Conservation (phyloP, 2,113 vertebrate genomes). For the Kobus ellipsiprymnus region DNA sequence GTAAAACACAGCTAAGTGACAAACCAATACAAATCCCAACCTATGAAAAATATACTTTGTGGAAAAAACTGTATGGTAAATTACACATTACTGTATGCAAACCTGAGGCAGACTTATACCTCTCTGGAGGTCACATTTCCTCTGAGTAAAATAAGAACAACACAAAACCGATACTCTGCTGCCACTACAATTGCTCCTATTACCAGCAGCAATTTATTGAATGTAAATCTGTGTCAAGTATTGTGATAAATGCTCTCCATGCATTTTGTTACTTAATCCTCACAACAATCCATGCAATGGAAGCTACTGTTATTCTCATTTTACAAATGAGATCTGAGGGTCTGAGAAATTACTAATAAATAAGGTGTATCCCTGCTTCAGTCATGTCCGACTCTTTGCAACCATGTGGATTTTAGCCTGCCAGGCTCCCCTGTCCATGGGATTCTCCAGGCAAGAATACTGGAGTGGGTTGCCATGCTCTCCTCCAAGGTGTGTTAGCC, state of each 20-base stretch:
- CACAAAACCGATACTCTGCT: background rate
- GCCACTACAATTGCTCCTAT: background rate
- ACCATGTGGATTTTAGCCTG: background rate
- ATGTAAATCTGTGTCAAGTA: fast-evolving
- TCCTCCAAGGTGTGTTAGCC: background rate
- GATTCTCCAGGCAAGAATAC: background rate
- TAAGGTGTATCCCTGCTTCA: background rate
- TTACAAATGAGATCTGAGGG: background rate
- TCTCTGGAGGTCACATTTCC: background rate
- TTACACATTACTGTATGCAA: background rate
- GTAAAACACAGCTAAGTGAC: background rate
- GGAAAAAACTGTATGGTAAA: background rate
- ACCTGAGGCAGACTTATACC: background rate
- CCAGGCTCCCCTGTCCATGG: background rate
- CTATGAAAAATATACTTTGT: background rate
- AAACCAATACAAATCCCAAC: background rate
- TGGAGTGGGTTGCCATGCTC: background rate
- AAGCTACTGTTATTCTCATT: background rate
- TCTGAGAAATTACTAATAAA: background rate
- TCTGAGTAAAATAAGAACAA: background rate
- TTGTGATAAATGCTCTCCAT: background rate
- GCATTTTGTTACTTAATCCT: background rate
- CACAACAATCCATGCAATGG: background rate
- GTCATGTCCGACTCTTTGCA: background rate
- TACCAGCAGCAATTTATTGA: background rate